Evolutionary conservation across 1,140 invertebrate genomes (phyloP).

Genomic region (Formica exsecta): DNA sequence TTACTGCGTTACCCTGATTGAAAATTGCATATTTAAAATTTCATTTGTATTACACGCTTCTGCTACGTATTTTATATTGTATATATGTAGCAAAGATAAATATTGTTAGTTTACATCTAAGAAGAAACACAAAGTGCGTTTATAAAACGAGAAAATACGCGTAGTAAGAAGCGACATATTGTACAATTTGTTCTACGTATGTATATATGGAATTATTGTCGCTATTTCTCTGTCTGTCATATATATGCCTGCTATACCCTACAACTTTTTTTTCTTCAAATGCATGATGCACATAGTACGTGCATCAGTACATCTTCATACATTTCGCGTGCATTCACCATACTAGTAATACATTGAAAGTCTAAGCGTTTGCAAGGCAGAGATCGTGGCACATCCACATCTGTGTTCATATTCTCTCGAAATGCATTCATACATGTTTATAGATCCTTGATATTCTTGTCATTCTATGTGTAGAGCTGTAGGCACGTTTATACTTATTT

Average conservation of each 20-base stretch:
- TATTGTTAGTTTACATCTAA: background rate
- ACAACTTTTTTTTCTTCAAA: background rate
- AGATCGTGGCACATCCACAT: background rate
- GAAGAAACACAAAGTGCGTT: background rate
- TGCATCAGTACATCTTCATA: conserved; percentile 12
- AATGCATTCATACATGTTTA: background rate
- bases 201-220: conserved; percentile 5
- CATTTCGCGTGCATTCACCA: conserved; percentile 13
- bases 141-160: background rate
- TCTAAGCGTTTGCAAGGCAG: conserved; percentile 17
- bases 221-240: background rate
- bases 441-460: conserved; percentile 10
- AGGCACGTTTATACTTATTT: background rate
- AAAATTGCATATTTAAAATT: background rate
- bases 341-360: conserved; percentile 17
- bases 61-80: background rate
- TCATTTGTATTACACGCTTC: background rate
- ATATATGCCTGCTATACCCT: background rate
- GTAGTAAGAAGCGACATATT: background rate
- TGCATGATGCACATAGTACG: background rate
- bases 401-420: conserved; percentile 11
- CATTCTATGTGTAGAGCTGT: background rate
- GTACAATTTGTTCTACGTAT: conserved; percentile 7
- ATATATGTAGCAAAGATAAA: background rate
- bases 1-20: background rate